Conservation (phyloP, 1,140 invertebrate species). For the Sycophaga agraensis region DNA sequence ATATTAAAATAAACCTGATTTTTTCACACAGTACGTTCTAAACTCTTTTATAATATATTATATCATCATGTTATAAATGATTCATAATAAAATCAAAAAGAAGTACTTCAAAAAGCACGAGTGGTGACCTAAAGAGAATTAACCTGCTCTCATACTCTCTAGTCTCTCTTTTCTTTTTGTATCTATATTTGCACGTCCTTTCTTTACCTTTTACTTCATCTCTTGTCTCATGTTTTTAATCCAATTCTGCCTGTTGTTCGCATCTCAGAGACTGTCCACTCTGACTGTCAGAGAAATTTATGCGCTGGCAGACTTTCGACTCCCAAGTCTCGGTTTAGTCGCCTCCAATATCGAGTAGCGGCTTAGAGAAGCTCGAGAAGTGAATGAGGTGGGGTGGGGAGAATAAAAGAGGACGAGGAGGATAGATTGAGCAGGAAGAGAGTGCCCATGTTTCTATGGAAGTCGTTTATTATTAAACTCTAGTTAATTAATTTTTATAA, state of each 20-base stretch:
- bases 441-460: not conserved
- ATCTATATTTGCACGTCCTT: not conserved
- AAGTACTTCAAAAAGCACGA: no score
- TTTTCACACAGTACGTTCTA: no score
- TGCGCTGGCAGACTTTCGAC: not conserved
- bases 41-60: no score
- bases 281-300: slow-evolving; percentile 1
- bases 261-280: not conserved
- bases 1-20: no score
- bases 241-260: not conserved
- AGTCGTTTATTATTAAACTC: slow-evolving; percentile 12
- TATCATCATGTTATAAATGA: no score
- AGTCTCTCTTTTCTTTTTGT: not conserved
- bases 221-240: no score
- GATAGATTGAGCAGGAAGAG: not conserved
- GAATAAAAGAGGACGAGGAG: not conserved
- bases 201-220: no score
- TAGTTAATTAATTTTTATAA: no score
- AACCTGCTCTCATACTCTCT: no score
- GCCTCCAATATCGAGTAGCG: not conserved
- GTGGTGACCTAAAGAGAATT: no score
- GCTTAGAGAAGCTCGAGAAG: not conserved
- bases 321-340: not conserved
- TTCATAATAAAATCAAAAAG: no score
- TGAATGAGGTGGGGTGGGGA: not conserved